Conservation (phyloP, 2,888 invertebrate species). For the Vandiemenella viatica region DNA sequence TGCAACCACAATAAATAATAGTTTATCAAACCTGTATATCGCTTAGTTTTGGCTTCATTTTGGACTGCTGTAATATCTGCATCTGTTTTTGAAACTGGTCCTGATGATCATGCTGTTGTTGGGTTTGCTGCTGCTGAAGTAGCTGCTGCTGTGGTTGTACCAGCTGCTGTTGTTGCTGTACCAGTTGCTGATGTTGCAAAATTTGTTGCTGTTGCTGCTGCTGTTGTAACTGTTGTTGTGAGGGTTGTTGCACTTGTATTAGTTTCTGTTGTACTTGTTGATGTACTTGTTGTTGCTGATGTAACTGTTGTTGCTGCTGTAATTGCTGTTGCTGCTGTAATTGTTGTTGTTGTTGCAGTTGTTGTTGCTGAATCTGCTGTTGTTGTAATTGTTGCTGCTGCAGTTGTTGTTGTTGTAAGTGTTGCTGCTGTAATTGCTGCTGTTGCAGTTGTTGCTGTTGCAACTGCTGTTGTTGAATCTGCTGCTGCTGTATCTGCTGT, state of each 20-base stretch:
- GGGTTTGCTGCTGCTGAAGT: conserved; percentile 8
- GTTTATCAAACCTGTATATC: conserved; percentile 10
- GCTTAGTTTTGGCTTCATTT: conserved; percentile 10
- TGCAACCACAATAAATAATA: no score
- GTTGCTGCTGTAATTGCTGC: conserved; percentile 3
- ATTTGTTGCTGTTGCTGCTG: conserved; percentile 42
- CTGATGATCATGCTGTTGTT: conserved; percentile 11
- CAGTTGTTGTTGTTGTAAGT: conserved; percentile 12
- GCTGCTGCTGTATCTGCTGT: conserved; percentile 6
- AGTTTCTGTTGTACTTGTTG: conserved; percentile 6
- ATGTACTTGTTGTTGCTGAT: conserved; percentile 11
- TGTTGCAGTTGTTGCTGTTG: conserved; percentile 12
- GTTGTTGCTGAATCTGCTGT: conserved; percentile 6
- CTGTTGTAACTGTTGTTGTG: conserved; percentile 24
- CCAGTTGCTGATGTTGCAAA: conserved; percentile 35
- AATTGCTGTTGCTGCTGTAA: conserved; percentile 5
- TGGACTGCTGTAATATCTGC: conserved; percentile 15
- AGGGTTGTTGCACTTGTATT: conserved; percentile 10
- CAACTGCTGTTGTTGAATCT: conserved; percentile 8
- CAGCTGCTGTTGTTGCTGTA: conserved; percentile 33
- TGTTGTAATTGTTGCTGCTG: conserved; percentile 5
- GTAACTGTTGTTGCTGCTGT: conserved; percentile 6
- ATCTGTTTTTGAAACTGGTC: conserved; percentile 10
- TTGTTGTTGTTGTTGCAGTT: conserved; percentile 11
- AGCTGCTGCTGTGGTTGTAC: conserved; percentile 17